These are phyloP conservation scores for Phrynocephalus vlangalii DNA, from an alignment of 2,797 vertebrate genomes.

Conservation along the genomic window DNA sequence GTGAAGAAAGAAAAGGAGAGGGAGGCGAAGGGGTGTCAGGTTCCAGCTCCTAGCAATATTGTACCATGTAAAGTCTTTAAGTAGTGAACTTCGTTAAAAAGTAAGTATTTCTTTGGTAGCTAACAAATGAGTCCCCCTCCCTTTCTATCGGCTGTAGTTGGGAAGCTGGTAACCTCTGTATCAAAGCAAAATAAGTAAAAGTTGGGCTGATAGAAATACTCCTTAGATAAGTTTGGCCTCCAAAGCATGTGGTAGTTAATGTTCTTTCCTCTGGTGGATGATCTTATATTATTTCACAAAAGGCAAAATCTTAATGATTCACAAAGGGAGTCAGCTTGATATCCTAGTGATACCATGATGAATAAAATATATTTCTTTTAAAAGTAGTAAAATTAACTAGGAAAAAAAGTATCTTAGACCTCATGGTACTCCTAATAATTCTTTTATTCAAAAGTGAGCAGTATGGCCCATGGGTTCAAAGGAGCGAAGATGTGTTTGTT, in stretches of 20 bases:
- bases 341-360: conserved; percentile 41
- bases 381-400: conserved; percentile 38
- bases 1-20: conserved; percentile 66
- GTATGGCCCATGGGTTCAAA: neutral
- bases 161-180: conserved; percentile 26
- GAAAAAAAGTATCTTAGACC: conserved; percentile 7
- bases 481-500: neutral
- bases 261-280: conserved; percentile 26
- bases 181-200: conserved; percentile 51
- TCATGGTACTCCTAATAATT: conserved; percentile 24
- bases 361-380: conserved; percentile 55
- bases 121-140: conserved; percentile 42
- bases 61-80: conserved; percentile 54
- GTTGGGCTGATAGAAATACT: conserved; percentile 31
- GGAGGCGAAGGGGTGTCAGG: conserved; percentile 58
- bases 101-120: conserved; percentile 58
- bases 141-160: neutral
- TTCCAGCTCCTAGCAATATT: conserved; percentile 65
- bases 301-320: conserved; percentile 51
- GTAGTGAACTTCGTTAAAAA: conserved; percentile 67
- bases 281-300: conserved; percentile 55
- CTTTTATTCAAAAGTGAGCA: conserved; percentile 31
- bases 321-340: conserved; percentile 31
- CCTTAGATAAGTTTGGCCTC: conserved; percentile 12
- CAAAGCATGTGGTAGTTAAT: conserved; percentile 46